phyloP scores from a whole-genome alignment of 2,797 vertebrate genomes.

The Aythya fuligula region DNA sequence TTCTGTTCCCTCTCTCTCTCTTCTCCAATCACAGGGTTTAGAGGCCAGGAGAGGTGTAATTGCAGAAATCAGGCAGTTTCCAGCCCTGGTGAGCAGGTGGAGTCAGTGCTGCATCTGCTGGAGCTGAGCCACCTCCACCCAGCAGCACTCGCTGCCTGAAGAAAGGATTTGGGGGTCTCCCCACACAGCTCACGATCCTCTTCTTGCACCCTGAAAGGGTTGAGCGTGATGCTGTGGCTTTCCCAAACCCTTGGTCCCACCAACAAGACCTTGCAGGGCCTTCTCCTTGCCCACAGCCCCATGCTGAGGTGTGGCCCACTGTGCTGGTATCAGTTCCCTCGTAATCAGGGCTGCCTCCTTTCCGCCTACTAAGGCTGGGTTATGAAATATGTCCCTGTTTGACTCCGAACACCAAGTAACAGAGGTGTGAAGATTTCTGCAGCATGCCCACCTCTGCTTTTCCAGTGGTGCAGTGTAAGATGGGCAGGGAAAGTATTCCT shows the following conservation, averaged over 20 bases:
- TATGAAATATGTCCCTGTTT: neutral
- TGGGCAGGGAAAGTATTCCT: neutral
- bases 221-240: neutral
- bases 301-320: neutral
- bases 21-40: neutral
- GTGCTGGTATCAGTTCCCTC: neutral
- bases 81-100: neutral
- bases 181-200: neutral
- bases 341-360: neutral
- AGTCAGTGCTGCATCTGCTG: neutral
- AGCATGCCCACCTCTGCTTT: neutral
- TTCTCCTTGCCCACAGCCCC: neutral
- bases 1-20: neutral
- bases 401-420: neutral
- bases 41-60: neutral
- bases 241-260: neutral
- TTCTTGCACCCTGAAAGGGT: neutral
- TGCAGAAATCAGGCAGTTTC: neutral
- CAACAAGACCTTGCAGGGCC: accelerated
- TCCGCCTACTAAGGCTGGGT: accelerated
- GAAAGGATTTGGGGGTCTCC: neutral
- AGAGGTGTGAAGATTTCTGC: neutral
- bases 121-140: neutral
- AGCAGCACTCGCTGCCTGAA: neutral
- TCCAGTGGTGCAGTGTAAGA: neutral